Evolutionary conservation across 2,888 invertebrate species (phyloP), one percentile per base, ranked within the genome.

Genomic region (Xanthostigma xanthostigma): DNA sequence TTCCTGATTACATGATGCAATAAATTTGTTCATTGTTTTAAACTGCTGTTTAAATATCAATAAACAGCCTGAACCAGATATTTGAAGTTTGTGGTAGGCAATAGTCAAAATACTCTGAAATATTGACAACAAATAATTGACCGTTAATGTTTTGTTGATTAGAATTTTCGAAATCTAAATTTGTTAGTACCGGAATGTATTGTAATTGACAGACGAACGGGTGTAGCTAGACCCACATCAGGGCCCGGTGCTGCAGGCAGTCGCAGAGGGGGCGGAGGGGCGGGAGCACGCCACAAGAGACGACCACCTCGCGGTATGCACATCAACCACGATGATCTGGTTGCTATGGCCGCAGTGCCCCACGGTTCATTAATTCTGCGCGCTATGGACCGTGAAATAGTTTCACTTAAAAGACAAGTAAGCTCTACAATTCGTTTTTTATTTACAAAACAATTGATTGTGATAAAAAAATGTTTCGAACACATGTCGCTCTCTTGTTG

Each of bases 301-400:
- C 88, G 89, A 67, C 88, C 95, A 61, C 95, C 95, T 53, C 84
- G 88, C 62, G 95, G 95, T 70, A 93, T 96, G 85, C 90, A 91
- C 76, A 88, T 96, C 73, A 93, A 92, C 78, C 89, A 93, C 71
- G 95, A 95, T 70, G 95, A 95, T 76, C 79, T 96, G 68, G 84
- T 90, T 58, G 82, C 88, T 59, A 81, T 96, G 76, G 93, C 93
- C 53, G 81, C 83, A 54, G 60, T 69, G 68, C 59, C 67, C 66
- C 82, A 83, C 66, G 84, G 84, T 59, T 86, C 89, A 59, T 80
- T 82, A 63, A 83, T 93, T 71, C 81, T 96, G 62, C 85, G 84
- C 71, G 83, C 87, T 62, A 86, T 93, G 78, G 94, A 94, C 70
- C 80, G 90, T 64, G 94, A 94, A 75, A 84, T 95, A 66, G 82